These are phyloP conservation scores for Synanthedon formicaeformis DNA, from an alignment of 2,888 invertebrate genomes.

Conservation along the genomic window DNA sequence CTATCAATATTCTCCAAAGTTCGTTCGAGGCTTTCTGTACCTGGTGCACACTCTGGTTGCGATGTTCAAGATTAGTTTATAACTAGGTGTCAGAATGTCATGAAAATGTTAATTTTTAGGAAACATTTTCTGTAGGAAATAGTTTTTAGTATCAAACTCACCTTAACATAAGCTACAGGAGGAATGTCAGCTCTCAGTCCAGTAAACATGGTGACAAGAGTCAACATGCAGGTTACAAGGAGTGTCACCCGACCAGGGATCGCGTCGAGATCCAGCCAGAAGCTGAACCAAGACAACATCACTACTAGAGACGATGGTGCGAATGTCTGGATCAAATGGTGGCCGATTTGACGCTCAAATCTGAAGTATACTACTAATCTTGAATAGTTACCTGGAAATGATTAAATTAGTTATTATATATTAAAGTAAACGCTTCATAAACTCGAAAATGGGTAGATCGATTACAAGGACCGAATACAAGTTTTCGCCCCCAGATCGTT, in stretches of 20 bases:
- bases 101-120: no score
- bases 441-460: no score
- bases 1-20: no score
- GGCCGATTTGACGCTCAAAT: constrained; percentile 86
- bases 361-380: constrained; percentile 82
- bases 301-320: constrained; percentile 87
- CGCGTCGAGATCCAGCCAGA: constrained; percentile 87
- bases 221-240: constrained; percentile 86
- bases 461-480: no score
- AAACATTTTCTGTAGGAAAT: no score
- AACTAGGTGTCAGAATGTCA: no score
- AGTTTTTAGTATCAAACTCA: constrained; percentile 19
- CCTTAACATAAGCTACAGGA: constrained; percentile 89
- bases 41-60: no score
- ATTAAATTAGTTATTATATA: no score
- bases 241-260: constrained; percentile 86
- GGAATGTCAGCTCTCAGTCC: constrained; percentile 85
- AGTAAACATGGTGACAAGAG: constrained; percentile 88
- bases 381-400: constrained; percentile 79
- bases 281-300: constrained; percentile 88
- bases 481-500: no score
- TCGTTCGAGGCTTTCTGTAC: no score
- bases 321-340: constrained; percentile 87
- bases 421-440: no score
- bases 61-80: no score